These are phyloP conservation scores for pig (Sus scrofa) DNA, from an alignment of 2,113 vertebrate species.

Conservation along the genomic window T2T-Sscrofa CM000814.6:69394001-69394500, in stretches of 20 bases:
- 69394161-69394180: background rate
- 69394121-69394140: background rate
- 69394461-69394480: conserved; percentile 77
- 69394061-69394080: background rate
- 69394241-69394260: background rate
- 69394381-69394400: conserved; percentile 89
- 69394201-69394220: background rate
- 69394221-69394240: background rate
- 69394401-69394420: conserved; percentile 84
- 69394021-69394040: background rate
- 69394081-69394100: background rate
- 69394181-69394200: background rate
- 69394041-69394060: background rate
- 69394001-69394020: background rate
- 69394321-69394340: background rate
- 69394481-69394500: conserved; percentile 79
- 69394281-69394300: background rate
- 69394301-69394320: background rate
- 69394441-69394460: background rate
- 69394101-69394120: background rate
- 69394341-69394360: background rate
- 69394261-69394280: background rate
- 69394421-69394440: conserved; percentile 77
- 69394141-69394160: background rate
- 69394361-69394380: conserved; percentile 80